Conservation (phyloP, 2,888 invertebrate genomes). For the Malthinus flaveolus region DNA sequence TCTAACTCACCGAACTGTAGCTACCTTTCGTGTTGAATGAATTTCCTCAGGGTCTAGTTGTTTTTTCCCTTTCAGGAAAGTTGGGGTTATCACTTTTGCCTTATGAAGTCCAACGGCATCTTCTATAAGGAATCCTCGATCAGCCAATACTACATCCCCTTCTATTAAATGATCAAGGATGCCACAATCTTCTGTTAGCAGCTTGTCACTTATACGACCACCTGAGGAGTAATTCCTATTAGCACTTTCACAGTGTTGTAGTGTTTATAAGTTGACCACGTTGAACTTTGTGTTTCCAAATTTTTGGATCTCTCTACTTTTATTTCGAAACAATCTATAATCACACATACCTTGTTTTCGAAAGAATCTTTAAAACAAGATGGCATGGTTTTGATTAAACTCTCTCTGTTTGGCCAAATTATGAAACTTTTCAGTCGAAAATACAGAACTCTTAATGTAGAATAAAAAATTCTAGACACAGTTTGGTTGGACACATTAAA, state of each 20-base stretch:
- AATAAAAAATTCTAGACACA: no score
- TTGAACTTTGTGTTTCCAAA: neutral
- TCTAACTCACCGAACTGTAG: no score
- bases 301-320: neutral
- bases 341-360: neutral
- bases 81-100: neutral
- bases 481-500: no score
- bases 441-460: no score
- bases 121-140: neutral
- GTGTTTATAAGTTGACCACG: conserved; percentile 2
- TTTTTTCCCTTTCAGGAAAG: neutral
- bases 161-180: neutral
- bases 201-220: neutral
- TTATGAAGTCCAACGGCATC: neutral
- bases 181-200: neutral
- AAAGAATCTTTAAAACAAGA: neutral
- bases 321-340: neutral
- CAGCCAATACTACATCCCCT: neutral
- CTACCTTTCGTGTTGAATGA: no score
- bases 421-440: no score
- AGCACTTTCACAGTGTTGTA: neutral
- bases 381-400: neutral
- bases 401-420: no score
- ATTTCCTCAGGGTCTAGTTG: neutral
- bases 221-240: neutral